phyloP scores from a whole-genome alignment of 2,888 invertebrate genomes.

The Tenthredo livida region DNA sequence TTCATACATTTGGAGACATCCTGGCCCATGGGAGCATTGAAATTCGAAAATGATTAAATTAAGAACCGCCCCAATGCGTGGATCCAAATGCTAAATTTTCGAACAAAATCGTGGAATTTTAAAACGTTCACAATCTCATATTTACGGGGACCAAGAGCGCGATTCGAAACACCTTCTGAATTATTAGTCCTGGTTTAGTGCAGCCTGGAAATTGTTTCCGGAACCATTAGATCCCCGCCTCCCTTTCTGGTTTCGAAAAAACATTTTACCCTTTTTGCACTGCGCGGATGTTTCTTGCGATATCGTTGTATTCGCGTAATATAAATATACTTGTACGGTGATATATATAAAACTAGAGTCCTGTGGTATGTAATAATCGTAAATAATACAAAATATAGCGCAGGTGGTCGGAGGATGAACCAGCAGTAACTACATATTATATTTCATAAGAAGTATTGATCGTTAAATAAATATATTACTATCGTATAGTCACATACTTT shows the following conservation, averaged over 20 bases:
- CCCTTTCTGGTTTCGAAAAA: neutral
- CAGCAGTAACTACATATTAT: neutral
- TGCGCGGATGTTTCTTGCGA: neutral
- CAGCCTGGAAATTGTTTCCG: conserved; percentile 28
- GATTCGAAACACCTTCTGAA: conserved; percentile 14
- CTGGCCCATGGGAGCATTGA: too few species aligned
- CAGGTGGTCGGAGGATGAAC: conserved; percentile 13
- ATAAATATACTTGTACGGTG: neutral
- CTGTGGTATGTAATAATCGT: neutral
- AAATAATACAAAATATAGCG: conserved; percentile 14
- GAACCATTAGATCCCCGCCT: conserved; percentile 24
- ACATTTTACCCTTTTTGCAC: neutral
- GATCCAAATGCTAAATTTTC: neutral
- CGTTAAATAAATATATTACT: neutral
- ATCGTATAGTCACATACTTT: neutral
- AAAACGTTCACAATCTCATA: neutral
- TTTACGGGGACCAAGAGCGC: neutral
- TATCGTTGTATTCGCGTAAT: conserved; percentile 27
- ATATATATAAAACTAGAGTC: neutral
- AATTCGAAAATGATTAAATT: too few species aligned
- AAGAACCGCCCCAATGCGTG: neutral
- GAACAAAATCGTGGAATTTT: neutral
- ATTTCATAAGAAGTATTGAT: conserved; percentile 3
- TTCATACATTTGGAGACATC: too few species aligned
- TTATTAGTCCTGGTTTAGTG: conserved; percentile 26